Evolutionary conservation across 2,797 vertebrate species (phyloP).

Genomic region (Acomys russatus): DNA sequence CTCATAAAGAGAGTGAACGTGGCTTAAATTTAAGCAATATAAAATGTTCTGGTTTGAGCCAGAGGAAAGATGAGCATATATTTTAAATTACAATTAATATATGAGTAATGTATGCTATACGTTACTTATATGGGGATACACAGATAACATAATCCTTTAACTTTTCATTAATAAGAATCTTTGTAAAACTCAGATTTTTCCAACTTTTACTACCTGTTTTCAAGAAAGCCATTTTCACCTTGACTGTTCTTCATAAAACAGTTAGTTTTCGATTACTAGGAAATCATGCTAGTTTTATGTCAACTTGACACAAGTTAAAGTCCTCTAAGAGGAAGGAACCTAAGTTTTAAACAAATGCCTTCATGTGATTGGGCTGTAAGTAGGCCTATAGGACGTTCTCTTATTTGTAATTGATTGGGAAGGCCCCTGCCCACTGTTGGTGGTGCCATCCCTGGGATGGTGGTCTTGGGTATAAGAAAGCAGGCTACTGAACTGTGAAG

Average conservation of each 20-base stretch:
- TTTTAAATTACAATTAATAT: slow-evolving; percentile 31
- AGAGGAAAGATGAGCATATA: background rate
- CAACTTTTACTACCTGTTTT: background rate
- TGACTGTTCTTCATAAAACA: background rate
- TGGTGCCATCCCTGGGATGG: background rate
- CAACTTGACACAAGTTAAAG: background rate
- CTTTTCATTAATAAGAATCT: slow-evolving; percentile 5
- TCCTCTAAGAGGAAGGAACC: background rate
- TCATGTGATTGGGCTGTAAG: background rate
- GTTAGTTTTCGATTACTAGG: background rate
- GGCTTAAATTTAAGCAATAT: slow-evolving; percentile 58
- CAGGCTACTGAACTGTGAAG: too few species aligned
- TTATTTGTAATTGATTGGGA: background rate
- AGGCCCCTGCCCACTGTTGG: background rate
- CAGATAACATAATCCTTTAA: background rate
- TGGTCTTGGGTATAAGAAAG: background rate
- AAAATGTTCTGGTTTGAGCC: background rate
- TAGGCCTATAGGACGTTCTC: background rate
- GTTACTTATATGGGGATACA: background rate
- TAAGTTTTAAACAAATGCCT: background rate
- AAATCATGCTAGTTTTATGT: background rate
- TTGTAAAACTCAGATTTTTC: background rate
- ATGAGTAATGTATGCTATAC: background rate
- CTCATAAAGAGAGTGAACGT: background rate
- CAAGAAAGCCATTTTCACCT: background rate